Percentiles rank a stretch among this genome's conserved stretches.
These are phyloP conservation scores for Cactoblastis cactorum DNA, from an alignment of 2,888 invertebrate genomes.

Conservation along the genomic window DNA sequence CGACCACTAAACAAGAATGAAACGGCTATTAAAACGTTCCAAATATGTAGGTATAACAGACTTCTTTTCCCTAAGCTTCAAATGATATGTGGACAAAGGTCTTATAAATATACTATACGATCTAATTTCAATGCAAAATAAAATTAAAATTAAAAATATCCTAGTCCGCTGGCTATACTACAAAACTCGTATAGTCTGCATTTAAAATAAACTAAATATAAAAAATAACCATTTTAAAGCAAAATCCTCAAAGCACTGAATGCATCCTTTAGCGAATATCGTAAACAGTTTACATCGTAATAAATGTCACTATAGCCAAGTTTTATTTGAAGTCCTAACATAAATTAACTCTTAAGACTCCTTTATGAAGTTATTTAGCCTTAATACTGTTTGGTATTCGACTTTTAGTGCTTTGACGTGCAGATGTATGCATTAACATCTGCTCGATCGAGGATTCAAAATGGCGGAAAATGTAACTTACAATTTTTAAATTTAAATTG, in stretches of 20 bases:
- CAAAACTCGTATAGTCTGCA: no score
- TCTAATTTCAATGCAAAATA: no score
- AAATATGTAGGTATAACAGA: no score
- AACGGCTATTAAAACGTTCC: no score
- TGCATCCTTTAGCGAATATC: constrained; percentile 20
- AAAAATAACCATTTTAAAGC: not conserved
- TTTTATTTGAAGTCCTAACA: constrained; percentile 34
- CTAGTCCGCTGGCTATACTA: no score
- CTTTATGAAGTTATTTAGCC: constrained; percentile 38
- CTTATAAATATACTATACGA: no score
- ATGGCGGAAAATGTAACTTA: not conserved
- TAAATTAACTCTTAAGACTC: constrained; percentile 41
- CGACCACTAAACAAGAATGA: no score
- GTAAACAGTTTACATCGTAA: constrained; percentile 28
- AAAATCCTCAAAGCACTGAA: not conserved
- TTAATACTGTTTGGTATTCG: not conserved
- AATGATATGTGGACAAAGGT: no score
- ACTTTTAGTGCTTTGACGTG: not conserved
- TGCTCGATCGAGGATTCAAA: not conserved
- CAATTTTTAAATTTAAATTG: not conserved
- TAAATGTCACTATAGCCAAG: constrained; percentile 31
- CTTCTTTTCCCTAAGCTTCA: no score
- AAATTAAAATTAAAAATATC: no score
- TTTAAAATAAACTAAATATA: not conserved
- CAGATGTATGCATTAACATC: not conserved